Conservation (phyloP, 1,140 invertebrate species). For the Euwallacea fornicatus region DNA sequence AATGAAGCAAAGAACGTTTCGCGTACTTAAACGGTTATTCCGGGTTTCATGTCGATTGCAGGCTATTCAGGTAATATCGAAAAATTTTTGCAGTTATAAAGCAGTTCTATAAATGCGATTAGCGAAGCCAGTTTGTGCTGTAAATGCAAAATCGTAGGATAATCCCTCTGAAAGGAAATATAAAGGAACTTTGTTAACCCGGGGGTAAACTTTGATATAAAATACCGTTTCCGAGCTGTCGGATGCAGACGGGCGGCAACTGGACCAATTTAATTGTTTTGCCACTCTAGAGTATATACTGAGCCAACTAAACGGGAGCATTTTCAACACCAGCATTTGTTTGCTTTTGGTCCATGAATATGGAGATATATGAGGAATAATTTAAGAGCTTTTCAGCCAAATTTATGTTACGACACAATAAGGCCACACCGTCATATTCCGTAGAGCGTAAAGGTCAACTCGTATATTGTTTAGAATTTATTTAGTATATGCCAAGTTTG, state of each 20-base stretch:
- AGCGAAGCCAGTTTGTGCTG: background rate
- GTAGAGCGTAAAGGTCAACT: no score
- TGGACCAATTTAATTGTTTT: conserved; percentile 17
- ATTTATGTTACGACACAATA: background rate
- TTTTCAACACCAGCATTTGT: conserved; percentile 7
- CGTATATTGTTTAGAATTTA: no score
- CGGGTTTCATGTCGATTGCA: no score
- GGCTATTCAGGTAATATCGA: no score
- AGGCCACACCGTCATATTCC: no score
- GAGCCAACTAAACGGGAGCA: background rate
- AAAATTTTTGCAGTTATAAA: no score
- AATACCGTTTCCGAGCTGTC: background rate
- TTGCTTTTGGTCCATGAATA: background rate
- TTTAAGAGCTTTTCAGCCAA: background rate
- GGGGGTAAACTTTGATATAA: conserved; percentile 1
- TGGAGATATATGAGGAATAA: background rate
- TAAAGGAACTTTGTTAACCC: conserved; percentile 4
- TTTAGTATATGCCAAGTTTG: no score
- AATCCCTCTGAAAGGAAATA: conserved; percentile 1
- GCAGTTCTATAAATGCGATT: background rate
- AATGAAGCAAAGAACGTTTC: no score
- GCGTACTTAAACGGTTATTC: no score
- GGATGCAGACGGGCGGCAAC: background rate
- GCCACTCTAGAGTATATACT: conserved; percentile 6
- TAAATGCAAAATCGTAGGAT: background rate